These are phyloP conservation scores for Spondyliosoma cantharus DNA, from an alignment of 2,797 vertebrate species.

Conservation along the genomic window DNA sequence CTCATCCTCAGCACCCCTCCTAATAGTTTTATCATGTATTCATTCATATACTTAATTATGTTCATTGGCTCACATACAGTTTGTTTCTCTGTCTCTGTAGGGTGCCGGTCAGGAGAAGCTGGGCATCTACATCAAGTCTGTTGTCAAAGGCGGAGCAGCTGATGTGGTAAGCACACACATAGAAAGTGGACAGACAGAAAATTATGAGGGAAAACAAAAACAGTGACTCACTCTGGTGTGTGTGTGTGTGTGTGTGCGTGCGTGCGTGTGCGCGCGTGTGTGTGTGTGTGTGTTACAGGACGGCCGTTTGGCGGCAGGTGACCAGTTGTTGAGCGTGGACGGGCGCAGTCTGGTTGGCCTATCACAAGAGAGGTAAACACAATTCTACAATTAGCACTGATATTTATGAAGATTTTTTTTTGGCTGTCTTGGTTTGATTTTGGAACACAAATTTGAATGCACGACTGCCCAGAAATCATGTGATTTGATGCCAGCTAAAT, in stretches of 20 bases:
- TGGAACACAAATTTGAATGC: not conserved
- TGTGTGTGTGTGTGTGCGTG: constrained; percentile 32
- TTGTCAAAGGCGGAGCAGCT: constrained; percentile 98
- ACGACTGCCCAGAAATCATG: not conserved
- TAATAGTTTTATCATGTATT: too few relatives aligned
- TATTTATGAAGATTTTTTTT: not conserved
- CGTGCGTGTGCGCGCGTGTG: constrained; percentile 38
- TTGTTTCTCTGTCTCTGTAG: constrained; percentile 76
- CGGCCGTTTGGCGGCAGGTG: constrained; percentile 94
- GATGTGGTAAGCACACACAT: constrained; percentile 89
- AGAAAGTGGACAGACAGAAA: not conserved
- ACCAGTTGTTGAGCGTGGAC: constrained; percentile 97
- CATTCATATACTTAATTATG: too few relatives aligned
- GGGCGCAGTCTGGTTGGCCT: constrained; percentile 96
- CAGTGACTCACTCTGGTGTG: constrained; percentile 24
- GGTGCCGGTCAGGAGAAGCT: constrained; percentile 98
- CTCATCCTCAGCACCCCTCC: too few relatives aligned
- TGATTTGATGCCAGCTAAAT: not conserved
- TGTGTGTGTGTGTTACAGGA: constrained; percentile 83
- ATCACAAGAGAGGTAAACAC: constrained; percentile 94
- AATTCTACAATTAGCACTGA: not conserved
- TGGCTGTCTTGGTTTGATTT: too few relatives aligned
- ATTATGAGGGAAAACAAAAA: not conserved
- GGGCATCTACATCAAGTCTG: constrained; percentile 98
- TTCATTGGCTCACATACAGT: not conserved